Conservation (phyloP, 1,140 invertebrate species). For the Caenorhabditis tropicalis region DNA sequence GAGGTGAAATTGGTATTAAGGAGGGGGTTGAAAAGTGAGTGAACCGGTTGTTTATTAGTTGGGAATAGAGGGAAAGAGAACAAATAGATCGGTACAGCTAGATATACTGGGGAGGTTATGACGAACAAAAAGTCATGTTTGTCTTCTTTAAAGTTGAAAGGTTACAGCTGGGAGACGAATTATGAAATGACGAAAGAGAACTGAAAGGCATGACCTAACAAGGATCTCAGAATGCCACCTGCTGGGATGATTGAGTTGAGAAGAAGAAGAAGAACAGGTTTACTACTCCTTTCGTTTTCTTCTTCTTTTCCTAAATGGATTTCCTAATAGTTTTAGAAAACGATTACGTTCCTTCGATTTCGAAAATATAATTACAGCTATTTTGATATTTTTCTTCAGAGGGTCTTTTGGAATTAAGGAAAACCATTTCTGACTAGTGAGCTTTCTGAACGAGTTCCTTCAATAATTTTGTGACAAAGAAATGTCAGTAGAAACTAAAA, state of each 20-base stretch:
- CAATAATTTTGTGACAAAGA: too few species aligned
- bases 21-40: background rate
- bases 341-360: background rate
- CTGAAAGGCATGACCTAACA: slow-evolving; percentile 27
- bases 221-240: background rate
- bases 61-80: background rate
- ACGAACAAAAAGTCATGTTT: background rate
- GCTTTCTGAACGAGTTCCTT: too few species aligned
- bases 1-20: background rate
- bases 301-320: background rate
- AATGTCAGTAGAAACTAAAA: too few species aligned
- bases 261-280: background rate
- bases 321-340: background rate
- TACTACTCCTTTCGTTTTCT: background rate
- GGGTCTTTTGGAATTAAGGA: too few species aligned
- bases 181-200: background rate
- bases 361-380: too few species aligned
- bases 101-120: background rate
- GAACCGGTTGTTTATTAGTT: slow-evolving; percentile 21
- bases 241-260: slow-evolving; percentile 21
- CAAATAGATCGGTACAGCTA: slow-evolving; percentile 31
- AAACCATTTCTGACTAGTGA: too few species aligned
- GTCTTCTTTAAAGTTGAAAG: background rate
- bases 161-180: background rate
- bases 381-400: too few species aligned